Conservation (phyloP, 2,797 vertebrate genomes). For the Urosaurus nigricauda region DNA sequence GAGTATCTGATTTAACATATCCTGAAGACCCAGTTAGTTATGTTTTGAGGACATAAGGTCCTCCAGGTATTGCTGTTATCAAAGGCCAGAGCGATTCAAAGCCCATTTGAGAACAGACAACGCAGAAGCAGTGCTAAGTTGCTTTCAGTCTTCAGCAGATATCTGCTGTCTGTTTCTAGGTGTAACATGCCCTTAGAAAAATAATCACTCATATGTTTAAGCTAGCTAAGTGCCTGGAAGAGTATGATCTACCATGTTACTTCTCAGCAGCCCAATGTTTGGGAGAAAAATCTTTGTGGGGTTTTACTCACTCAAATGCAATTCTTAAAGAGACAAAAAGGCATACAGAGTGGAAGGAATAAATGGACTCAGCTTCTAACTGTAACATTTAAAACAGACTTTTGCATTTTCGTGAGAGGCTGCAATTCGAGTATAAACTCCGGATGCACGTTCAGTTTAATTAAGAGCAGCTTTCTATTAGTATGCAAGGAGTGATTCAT, state of each 20-base stretch:
- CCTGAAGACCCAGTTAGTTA: constrained; percentile 38
- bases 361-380: neutral
- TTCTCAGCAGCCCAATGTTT: constrained; percentile 20
- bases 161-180: constrained; percentile 37
- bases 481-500: neutral
- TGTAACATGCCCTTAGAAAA: constrained; percentile 10
- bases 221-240: constrained; percentile 54
- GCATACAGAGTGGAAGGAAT: neutral
- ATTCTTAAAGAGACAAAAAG: neutral
- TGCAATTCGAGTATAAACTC: constrained; percentile 8
- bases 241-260: constrained; percentile 50
- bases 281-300: neutral
- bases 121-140: constrained; percentile 29
- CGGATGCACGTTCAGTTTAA: neutral
- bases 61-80: constrained; percentile 8
- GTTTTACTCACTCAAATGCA: neutral
- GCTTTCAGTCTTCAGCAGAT: neutral
- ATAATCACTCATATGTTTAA: constrained; percentile 44
- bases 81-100: constrained; percentile 9
- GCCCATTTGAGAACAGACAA: constrained; percentile 32
- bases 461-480: constrained; percentile 7
- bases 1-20: neutral
- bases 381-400: neutral
- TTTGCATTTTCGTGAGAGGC: neutral
- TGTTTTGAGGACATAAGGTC: constrained; percentile 1